Evolutionary conservation across 2,888 invertebrate genomes (phyloP).

Genomic region (Uropetala carovei): DNA sequence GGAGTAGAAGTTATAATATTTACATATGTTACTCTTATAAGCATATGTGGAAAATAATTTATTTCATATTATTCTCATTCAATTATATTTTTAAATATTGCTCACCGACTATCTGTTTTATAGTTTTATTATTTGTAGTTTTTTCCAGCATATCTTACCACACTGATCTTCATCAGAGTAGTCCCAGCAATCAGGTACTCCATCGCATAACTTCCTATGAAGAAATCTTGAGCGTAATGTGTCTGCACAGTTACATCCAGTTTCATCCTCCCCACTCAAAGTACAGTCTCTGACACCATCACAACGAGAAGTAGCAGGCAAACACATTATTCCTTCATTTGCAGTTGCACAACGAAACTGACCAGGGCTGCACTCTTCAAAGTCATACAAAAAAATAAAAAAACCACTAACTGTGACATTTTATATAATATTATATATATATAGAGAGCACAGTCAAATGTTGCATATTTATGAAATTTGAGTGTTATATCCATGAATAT

Average conservation of each 20-base stretch:
- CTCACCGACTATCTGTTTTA: background rate
- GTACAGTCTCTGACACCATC: conserved; percentile 48
- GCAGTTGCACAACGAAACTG: conserved; percentile 17
- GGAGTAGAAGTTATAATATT: too few species aligned
- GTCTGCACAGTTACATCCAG: conserved; percentile 84
- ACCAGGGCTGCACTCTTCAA: conserved; percentile 5
- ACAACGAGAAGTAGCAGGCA: conserved; percentile 53
- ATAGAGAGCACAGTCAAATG: too few species aligned
- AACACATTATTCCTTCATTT: conserved; percentile 45
- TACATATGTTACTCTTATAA: background rate
- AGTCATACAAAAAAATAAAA: too few species aligned
- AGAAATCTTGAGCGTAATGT: conserved; percentile 83
- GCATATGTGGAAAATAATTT: background rate
- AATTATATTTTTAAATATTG: background rate
- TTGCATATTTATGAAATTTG: too few species aligned
- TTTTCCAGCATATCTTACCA: conserved; percentile 77
- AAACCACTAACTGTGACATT: too few species aligned
- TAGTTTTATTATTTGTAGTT: too few species aligned
- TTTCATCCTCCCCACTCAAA: conserved; percentile 15
- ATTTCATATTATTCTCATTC: background rate
- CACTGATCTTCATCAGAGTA: conserved; percentile 87
- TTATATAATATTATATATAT: too few species aligned
- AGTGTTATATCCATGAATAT: too few species aligned
- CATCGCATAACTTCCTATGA: conserved; percentile 86
- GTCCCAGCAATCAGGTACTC: conserved; percentile 88